Conservation (phyloP, 2,113 vertebrate species). For the Ptilorrhoa leucosticta region DNA sequence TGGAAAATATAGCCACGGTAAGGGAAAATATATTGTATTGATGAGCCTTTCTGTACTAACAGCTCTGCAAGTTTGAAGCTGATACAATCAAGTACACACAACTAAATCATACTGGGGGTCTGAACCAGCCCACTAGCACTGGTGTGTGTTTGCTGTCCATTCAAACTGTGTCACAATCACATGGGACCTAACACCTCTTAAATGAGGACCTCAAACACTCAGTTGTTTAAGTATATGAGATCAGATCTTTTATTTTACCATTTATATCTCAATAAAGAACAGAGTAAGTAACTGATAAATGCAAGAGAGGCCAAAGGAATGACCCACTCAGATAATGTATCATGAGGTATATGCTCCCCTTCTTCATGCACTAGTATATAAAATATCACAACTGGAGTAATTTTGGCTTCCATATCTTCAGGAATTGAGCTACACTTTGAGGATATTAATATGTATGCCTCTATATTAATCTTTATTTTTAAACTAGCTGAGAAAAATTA, state of each 20-base stretch:
- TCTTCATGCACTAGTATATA: background rate
- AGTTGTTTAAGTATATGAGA: background rate
- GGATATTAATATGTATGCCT: background rate
- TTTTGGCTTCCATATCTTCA: background rate
- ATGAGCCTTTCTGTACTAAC: background rate
- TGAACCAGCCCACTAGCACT: background rate
- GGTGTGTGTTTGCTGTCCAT: background rate
- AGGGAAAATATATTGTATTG: background rate
- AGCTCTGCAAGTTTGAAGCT: background rate
- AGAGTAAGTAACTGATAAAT: background rate
- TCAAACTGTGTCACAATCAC: background rate
- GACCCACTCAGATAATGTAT: background rate
- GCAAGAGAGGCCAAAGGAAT: background rate
- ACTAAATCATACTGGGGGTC: background rate
- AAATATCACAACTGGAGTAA: background rate
- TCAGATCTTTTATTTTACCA: background rate
- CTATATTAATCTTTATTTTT: background rate
- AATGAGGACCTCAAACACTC: background rate
- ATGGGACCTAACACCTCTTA: accelerated
- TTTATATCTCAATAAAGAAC: background rate
- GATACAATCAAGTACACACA: background rate
- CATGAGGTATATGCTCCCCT: background rate
- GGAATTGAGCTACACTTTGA: background rate
- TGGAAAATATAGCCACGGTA: background rate
- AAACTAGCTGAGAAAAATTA: background rate